Evolutionary conservation across 1,140 invertebrate species (phyloP), one percentile per base, ranked within the genome.

Genomic region (Drosophila santomea): DNA sequence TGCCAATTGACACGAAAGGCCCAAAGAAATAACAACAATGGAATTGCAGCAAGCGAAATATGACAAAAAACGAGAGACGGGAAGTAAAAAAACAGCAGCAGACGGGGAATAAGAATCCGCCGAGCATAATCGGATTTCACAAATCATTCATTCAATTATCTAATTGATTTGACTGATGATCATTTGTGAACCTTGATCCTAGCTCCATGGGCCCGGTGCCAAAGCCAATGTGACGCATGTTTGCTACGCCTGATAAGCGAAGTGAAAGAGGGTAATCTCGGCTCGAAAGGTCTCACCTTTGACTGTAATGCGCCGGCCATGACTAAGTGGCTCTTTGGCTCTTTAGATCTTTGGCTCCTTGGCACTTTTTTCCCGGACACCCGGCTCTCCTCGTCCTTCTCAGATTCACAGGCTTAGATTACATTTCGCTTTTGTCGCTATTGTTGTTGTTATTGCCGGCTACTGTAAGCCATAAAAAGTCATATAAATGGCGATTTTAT

Each of bases 101-200:
- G 25, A 17, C 20, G 17, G 23, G 44, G 36, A 59, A 41, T 35
- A 59, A 59, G 75, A 57, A 74, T 60, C 54, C 56, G 57, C 56
- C 66, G 56, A 50, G 41, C 51, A 80, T 90, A 90, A 90, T 86
- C 86, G 86, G 86, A 86, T 90, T 90, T 90, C 55, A 80, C 74
- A 82, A 90, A 90, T 86, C 86, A 90, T 78, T 90, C 86, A 90
- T 86, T 78, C 80, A 80, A 90, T 90, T 90, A 82, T 90, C 79
- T 86, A 80, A 74, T 80, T 90, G 82, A 86, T 90, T 83, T 90
- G 86, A 90, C 79, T 83, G 79, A 90, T 90, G 86, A 82, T 80
- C 76, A 86, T 80, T 85, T 83, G 68, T 83, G 79, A 90, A 74
- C 86, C 73, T 79, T 86, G 79, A 80, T 82, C 75, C 72, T 76